Evolutionary conservation across 64 coral and sea anemone genomes (phyloP).

Genomic region (Stichodactyla mertensii): DNA sequence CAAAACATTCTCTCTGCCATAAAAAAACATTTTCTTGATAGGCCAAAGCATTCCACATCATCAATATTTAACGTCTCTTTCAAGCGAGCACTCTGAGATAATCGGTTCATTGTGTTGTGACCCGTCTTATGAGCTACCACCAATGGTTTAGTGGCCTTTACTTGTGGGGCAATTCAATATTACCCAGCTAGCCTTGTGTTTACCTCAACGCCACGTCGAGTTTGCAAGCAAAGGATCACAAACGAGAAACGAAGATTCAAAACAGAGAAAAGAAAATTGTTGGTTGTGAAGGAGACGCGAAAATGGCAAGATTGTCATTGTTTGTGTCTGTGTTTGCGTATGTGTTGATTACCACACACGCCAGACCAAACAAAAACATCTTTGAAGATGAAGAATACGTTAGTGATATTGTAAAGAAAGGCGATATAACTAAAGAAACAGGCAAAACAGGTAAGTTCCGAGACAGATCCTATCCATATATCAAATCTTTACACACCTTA

Average conservation of each 20-base stretch:
- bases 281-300: not conserved
- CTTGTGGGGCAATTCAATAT: not conserved
- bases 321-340: constrained; percentile 1
- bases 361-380: not conserved
- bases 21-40: not conserved
- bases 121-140: not conserved
- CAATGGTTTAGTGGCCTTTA: constrained; percentile 4
- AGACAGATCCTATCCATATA: not conserved
- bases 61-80: not conserved
- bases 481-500: too few species aligned
- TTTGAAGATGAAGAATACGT: constrained; percentile 20
- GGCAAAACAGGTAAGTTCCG: not conserved
- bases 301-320: constrained; percentile 1
- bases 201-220: not conserved
- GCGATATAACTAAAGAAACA: constrained; percentile 1
- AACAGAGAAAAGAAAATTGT: not conserved
- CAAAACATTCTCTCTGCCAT: not conserved
- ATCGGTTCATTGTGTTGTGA: not conserved
- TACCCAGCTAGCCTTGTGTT: not conserved
- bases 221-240: not conserved
- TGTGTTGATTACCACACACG: not conserved
- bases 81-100: not conserved
- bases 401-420: constrained; percentile 22
- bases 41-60: not conserved
- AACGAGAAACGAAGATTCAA: not conserved